Evolutionary conservation across 2,113 vertebrate genomes (phyloP).

Genomic region (Anseranas semipalmata): DNA sequence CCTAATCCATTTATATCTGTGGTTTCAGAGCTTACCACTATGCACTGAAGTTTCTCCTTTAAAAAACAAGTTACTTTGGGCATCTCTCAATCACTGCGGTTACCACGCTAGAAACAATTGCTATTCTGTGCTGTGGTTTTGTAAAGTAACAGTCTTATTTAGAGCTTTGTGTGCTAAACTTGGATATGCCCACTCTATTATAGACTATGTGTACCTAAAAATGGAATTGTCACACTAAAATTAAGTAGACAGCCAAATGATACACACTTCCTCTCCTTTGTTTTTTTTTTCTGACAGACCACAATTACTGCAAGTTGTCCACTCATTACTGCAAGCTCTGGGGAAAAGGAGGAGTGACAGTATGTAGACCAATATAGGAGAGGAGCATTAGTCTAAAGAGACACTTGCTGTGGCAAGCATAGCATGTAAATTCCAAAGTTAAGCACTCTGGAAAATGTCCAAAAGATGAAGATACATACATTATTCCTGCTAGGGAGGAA

Average conservation of each 20-base stretch:
- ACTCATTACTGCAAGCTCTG: slow-evolving; percentile 37
- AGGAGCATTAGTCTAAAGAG: not conserved
- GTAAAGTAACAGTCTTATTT: slow-evolving; percentile 65
- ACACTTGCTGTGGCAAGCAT: slow-evolving; percentile 58
- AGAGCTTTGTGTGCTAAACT: slow-evolving; percentile 46
- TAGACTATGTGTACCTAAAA: slow-evolving; percentile 61
- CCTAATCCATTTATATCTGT: slow-evolving; percentile 51
- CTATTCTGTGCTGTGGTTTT: slow-evolving; percentile 73
- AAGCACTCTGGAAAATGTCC: slow-evolving; percentile 56
- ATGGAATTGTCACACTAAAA: slow-evolving; percentile 73
- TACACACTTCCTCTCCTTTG: slow-evolving; percentile 53
- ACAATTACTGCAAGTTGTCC: slow-evolving; percentile 59
- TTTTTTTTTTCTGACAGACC: slow-evolving; percentile 67
- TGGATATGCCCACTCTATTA: slow-evolving; percentile 43
- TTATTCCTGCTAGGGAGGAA: slow-evolving; percentile 34
- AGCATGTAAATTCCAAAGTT: slow-evolving; percentile 51
- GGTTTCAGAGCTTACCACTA: slow-evolving; percentile 51
- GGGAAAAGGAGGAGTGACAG: slow-evolving; percentile 49
- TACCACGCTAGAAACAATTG: slow-evolving; percentile 53
- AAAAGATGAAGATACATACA: slow-evolving; percentile 53
- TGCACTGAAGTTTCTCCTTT: slow-evolving; percentile 24
- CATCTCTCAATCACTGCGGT: slow-evolving; percentile 59
- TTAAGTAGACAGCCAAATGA: slow-evolving; percentile 68
- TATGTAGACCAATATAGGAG: not conserved
- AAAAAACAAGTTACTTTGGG: slow-evolving; percentile 32